These are phyloP conservation scores for Lordiphosa andalusiaca DNA, from an alignment of 2,888 invertebrate genomes.

Conservation along the genomic window DNA sequence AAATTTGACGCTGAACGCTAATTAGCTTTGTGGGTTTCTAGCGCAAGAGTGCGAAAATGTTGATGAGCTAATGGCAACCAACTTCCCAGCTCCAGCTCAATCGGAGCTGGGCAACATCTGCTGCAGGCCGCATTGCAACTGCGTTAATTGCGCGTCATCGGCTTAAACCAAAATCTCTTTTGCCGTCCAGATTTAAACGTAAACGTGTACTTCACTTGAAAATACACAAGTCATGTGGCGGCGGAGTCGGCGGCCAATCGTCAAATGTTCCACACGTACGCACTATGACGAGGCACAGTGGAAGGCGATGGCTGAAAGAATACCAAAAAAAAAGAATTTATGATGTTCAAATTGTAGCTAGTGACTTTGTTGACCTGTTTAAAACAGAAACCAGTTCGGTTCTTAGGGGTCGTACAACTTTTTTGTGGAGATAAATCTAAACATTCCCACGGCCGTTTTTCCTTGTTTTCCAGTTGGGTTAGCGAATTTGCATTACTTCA, in stretches of 20 bases:
- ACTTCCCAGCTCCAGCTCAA: constrained; percentile 1
- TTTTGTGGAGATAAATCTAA: no score
- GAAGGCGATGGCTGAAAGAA: background rate
- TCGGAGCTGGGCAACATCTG: constrained; percentile 2
- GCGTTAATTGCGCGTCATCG: constrained; percentile 33
- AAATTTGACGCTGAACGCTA: constrained; percentile 57
- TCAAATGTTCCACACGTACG: constrained; percentile 50
- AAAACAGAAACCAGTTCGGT: no score
- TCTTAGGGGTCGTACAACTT: no score
- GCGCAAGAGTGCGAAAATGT: constrained; percentile 22
- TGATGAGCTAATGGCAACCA: constrained; percentile 21
- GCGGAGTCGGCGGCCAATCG: constrained; percentile 42
- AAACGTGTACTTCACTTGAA: constrained; percentile 26
- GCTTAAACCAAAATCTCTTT: constrained; percentile 28
- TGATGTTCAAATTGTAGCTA: no score
- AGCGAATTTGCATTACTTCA: no score
- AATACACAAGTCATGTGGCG: constrained; percentile 60
- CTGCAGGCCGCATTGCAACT: background rate
- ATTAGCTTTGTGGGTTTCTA: constrained; percentile 61
- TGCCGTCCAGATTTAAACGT: constrained; percentile 32
- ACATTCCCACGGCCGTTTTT: no score
- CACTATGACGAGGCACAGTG: constrained; percentile 17
- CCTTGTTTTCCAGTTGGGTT: no score
- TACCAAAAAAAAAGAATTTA: no score
- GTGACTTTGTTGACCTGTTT: no score